Evolutionary conservation across 2,113 vertebrate genomes (phyloP).

Genomic region (Laterallus jamaicensis): DNA sequence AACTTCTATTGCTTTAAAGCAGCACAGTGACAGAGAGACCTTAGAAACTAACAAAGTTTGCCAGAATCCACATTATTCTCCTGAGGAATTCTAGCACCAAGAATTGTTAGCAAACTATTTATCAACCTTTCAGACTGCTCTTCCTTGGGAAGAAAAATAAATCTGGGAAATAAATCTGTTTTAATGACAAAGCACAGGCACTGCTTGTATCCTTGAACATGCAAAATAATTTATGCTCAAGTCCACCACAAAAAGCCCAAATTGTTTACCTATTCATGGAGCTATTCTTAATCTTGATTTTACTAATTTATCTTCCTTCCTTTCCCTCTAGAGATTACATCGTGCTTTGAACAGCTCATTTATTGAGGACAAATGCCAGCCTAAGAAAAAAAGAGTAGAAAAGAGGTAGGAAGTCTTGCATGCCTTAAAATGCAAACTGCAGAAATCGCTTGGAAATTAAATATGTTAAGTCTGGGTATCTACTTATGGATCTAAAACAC

Average conservation of each 20-base stretch:
- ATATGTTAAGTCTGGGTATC: background rate
- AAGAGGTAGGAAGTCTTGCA: slow-evolving; percentile 83
- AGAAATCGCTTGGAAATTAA: background rate
- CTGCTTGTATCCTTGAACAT: background rate
- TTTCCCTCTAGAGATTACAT: slow-evolving; percentile 87
- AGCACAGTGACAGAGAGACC: background rate
- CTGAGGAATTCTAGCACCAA: background rate
- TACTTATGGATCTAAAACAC: background rate
- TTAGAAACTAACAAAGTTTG: background rate
- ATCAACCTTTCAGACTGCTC: background rate
- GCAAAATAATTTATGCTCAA: background rate
- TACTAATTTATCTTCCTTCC: slow-evolving; percentile 48
- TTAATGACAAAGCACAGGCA: background rate
- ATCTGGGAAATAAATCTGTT: background rate
- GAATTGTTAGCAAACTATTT: background rate
- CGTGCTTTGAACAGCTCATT: slow-evolving; percentile 92
- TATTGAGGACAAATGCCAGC: slow-evolving; percentile 84
- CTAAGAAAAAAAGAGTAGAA: slow-evolving; percentile 83
- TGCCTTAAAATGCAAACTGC: background rate
- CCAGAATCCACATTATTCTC: background rate
- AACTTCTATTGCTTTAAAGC: background rate
- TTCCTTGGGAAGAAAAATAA: background rate
- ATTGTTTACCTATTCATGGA: slow-evolving; percentile 6
- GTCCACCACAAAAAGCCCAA: background rate
- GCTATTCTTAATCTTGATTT: background rate